Evolutionary conservation across 1,140 invertebrate species (phyloP).

Genomic region (Cydia strobilella): DNA sequence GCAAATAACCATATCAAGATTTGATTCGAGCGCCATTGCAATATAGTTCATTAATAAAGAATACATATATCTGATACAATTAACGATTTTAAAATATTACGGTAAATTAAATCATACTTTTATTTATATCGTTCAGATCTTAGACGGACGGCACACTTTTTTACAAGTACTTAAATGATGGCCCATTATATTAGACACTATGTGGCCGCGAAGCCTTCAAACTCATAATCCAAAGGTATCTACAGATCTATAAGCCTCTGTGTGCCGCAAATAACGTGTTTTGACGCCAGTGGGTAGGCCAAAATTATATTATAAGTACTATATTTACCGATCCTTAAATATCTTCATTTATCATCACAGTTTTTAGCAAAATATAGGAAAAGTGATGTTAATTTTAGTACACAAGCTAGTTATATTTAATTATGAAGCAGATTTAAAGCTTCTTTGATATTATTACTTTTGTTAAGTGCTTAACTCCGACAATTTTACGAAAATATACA

Average conservation of each 20-base stretch:
- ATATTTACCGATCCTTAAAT: constrained; percentile 56
- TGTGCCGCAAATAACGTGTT: constrained; percentile 42
- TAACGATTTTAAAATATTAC: background rate
- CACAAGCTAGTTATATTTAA: constrained; percentile 46
- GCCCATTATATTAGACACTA: background rate
- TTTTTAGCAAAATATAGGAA: constrained; percentile 71
- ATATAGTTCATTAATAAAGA: background rate
- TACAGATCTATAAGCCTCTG: constrained; percentile 37
- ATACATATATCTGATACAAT: constrained; percentile 9
- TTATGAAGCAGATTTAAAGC: constrained; percentile 54
- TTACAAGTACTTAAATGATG: background rate
- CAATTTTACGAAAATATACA: constrained; percentile 6
- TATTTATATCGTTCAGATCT: constrained; percentile 21
- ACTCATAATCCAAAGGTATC: background rate
- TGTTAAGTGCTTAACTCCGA: background rate
- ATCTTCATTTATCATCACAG: constrained; percentile 73
- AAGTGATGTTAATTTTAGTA: constrained; percentile 66
- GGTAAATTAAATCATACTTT: background rate
- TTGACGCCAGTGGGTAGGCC: constrained; percentile 69
- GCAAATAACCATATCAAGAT: background rate
- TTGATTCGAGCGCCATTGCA: background rate
- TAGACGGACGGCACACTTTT: constrained; percentile 22
- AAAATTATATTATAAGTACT: constrained; percentile 46
- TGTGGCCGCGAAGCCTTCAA: background rate
- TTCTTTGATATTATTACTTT: constrained; percentile 51